Percentiles rank a stretch among this genome's conserved stretches.
Evolutionary conservation across 1,140 invertebrate genomes (phyloP).

Genomic region (Philotrypesis tridentata): DNA sequence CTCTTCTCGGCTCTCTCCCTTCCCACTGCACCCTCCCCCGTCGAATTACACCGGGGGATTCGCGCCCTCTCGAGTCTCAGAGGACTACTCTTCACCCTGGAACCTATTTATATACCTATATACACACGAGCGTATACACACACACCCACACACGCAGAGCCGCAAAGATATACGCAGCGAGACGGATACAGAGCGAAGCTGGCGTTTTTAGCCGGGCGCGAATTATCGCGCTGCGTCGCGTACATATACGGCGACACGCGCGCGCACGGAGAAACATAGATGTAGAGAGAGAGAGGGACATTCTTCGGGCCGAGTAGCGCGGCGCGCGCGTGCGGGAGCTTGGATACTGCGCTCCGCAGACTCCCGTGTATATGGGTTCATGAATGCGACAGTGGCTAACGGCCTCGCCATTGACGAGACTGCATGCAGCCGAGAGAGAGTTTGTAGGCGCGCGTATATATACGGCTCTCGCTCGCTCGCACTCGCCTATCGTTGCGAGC

Average conservation of each 20-base stretch:
- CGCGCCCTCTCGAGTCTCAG: background rate
- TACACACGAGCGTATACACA: too few relatives aligned
- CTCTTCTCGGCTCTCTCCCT: background rate
- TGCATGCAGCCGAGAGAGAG: background rate
- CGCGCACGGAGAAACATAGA: too few relatives aligned
- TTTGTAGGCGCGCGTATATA: background rate
- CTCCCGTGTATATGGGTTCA: background rate
- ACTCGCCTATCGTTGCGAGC: too few relatives aligned
- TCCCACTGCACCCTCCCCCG: background rate
- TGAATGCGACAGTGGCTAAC: background rate
- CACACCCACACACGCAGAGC: too few relatives aligned
- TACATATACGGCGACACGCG: too few relatives aligned
- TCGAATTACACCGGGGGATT: background rate
- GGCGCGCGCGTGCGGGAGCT: background rate
- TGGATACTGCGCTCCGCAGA: background rate
- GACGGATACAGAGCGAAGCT: too few relatives aligned
- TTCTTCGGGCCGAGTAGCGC: background rate
- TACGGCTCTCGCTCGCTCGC: background rate
- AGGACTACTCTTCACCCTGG: background rate
- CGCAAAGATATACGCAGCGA: too few relatives aligned
- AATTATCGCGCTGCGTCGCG: background rate
- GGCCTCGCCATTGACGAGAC: background rate
- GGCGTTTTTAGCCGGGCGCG: background rate
- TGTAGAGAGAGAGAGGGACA: too few relatives aligned
- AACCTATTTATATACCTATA: background rate